phyloP scores from a whole-genome alignment of 2,113 vertebrate genomes.

The Excalfactoria chinensis region DNA sequence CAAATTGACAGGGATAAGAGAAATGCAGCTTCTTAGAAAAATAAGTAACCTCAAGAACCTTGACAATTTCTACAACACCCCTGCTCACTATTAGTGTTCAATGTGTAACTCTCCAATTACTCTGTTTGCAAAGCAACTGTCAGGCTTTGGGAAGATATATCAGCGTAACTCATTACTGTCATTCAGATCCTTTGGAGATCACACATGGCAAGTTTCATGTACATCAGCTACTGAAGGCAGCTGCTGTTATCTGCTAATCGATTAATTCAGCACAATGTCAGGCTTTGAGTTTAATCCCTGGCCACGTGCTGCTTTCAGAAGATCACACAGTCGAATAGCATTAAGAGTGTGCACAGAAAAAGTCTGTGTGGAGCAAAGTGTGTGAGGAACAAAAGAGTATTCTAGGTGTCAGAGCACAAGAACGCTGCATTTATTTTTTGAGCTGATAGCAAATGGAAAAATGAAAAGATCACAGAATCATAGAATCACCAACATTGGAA shows the following conservation, averaged over 20 bases:
- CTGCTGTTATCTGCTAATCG: slow-evolving; percentile 16
- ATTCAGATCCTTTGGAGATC: background rate
- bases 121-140: slow-evolving; percentile 17
- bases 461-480: background rate
- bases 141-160: background rate
- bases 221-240: background rate
- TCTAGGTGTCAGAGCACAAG: background rate
- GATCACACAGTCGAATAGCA: background rate
- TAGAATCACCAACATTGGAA: no score
- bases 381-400: background rate
- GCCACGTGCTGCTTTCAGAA: background rate
- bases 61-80: background rate
- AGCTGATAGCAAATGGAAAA: background rate
- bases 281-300: background rate
- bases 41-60: background rate
- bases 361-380: background rate
- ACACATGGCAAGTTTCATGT: background rate
- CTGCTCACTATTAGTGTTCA: background rate
- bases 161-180: slow-evolving; percentile 40
- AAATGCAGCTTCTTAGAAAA: slow-evolving; percentile 18
- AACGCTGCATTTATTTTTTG: background rate
- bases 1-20: background rate
- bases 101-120: background rate
- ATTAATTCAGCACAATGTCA: background rate
- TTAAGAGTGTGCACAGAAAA: background rate